A percentile compares a stretch with the other conserved stretches of the same genome.
These are phyloP conservation scores for Abramis brama DNA, from an alignment of 2,113 vertebrate species.

Conservation along the genomic window DNA sequence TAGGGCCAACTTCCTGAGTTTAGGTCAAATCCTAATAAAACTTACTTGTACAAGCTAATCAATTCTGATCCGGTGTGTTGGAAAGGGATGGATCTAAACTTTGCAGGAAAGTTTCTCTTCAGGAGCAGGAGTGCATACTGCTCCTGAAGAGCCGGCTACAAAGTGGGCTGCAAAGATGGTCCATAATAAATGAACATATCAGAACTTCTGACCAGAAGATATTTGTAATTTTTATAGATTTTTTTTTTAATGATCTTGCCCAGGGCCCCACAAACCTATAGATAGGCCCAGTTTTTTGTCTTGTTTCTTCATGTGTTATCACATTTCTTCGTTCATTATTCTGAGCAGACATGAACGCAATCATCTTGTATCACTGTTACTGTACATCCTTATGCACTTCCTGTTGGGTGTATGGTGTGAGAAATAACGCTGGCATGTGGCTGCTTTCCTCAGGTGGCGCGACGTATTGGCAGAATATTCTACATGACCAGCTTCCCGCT, in stretches of 20 bases:
- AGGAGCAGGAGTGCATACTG: not conserved
- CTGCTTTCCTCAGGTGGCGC: constrained; percentile 82
- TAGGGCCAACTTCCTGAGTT: not conserved
- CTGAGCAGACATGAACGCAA: not conserved
- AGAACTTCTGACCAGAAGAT: not conserved
- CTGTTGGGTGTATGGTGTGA: constrained; percentile 21
- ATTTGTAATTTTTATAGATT: not conserved
- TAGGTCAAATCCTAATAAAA: not conserved
- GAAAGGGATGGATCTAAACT: not conserved
- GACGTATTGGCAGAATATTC: constrained; percentile 88
- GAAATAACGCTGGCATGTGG: constrained; percentile 57
- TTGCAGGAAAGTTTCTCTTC: not conserved
- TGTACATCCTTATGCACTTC: constrained; percentile 18
- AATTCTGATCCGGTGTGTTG: not conserved
- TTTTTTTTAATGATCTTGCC: not conserved
- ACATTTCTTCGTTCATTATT: constrained; percentile 1
- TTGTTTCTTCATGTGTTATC: not conserved
- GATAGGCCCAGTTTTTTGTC: not conserved
- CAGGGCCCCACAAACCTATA: not conserved
- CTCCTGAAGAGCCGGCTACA: not conserved
- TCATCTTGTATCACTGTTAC: not conserved
- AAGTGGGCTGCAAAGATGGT: not conserved
- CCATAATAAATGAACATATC: not conserved
- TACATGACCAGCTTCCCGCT: constrained; percentile 94
- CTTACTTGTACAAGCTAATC: not conserved